Conservation (phyloP, 2,797 vertebrate species). For the Helarctos malayanus region DNA sequence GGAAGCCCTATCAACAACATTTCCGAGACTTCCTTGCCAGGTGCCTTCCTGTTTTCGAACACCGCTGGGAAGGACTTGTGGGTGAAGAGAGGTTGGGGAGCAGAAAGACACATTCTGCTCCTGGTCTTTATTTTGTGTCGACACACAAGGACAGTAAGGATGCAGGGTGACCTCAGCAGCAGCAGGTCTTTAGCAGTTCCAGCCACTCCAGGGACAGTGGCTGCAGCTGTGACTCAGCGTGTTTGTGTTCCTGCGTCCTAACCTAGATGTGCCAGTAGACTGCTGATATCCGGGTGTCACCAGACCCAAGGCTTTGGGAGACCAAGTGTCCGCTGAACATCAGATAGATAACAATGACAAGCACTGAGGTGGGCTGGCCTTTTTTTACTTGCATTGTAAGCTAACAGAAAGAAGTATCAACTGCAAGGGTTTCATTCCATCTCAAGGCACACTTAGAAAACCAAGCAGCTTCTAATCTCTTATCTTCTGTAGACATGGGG, state of each 20-base stretch:
- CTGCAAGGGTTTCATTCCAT: not conserved
- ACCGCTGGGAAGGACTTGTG: not conserved
- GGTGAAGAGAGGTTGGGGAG: not conserved
- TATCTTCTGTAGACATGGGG: not conserved
- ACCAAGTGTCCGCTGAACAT: not conserved
- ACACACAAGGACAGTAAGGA: not conserved
- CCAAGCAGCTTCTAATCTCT: not conserved
- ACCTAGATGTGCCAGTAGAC: not conserved
- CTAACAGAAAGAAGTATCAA: not conserved
- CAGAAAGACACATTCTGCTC: not conserved
- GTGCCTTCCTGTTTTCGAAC: not conserved
- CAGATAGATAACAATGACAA: not conserved
- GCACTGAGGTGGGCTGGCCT: not conserved
- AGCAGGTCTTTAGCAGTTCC: too few species aligned
- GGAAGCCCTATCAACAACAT: not conserved
- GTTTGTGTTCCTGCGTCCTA: not conserved
- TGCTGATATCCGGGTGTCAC: not conserved
- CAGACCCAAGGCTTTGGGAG: not conserved
- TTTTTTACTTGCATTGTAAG: not conserved
- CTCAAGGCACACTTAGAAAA: not conserved
- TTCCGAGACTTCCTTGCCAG: not conserved
- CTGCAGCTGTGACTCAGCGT: not conserved
- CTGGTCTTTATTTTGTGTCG: not conserved
- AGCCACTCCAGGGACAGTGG: too few species aligned
- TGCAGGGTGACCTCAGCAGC: not conserved